Base-by-base conservation (phyloP, 2,797 vertebrate species). In the Intellagama lesueurii region DNA sequence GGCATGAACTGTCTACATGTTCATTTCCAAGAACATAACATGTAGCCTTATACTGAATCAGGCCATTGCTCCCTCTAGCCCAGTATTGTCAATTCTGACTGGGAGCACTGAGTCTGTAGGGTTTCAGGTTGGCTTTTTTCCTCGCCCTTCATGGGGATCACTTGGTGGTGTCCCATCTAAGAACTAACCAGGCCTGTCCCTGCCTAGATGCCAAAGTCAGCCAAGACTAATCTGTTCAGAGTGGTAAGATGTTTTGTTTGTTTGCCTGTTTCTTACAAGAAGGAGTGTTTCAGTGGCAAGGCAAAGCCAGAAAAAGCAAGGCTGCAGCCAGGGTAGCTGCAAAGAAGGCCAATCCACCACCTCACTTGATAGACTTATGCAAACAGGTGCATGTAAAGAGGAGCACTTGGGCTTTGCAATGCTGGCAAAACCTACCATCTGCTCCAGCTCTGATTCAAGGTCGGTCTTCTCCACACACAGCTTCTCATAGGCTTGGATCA, bases 401-500 rank as follows among this genome's bases (percentile, higher is more conserved):
- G 47, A 81, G 52, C 49, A 35, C 40, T 17, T 26, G 16, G 78
- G 88, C 35, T 47, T 69, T 26, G 72, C 24, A n/a, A 24, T n/a
- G 11, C 52, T 64, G 35, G 66, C 1, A 32, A 68, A 40, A 94
- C 98, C 96, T 96, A 99, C 99, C 99, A 99, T 99, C 95, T 99
- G 99, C 90, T 98, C 98, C 47, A 99, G 97, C 91, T 99, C 98
- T 0, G 97, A 98, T 96, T 99, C 98, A 95, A 99, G 97, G 95
- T 98, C 99, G 8, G 95, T 98, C 94, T 99, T 99, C 97, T 99
- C 99, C 96, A 98, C 98, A 40, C 99, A 98, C 32, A 99, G 98
- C 96, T 99, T 99, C 97, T 99, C 98, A 0, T 99, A 99, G 72
- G 98, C 98, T 95, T 99, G 98, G 97, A 99, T 99, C 96, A 99